phyloP scores from a whole-genome alignment of 2,113 vertebrate genomes.

The Pelecanoides urinatrix region DNA sequence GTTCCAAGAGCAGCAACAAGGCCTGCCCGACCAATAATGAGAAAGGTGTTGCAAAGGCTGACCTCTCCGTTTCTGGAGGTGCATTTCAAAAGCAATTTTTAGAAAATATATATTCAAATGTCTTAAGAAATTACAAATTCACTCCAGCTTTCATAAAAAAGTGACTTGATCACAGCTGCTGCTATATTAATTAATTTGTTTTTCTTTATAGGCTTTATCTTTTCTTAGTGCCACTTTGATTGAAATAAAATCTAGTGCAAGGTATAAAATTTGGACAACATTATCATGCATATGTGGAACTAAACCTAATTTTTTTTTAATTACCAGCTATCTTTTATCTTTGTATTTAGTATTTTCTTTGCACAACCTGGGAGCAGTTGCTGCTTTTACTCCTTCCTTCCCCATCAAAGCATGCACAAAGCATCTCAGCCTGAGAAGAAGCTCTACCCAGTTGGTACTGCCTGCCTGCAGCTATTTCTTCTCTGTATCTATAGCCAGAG shows the following conservation, averaged over 20 bases:
- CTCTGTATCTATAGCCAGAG: background rate
- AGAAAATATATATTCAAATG: background rate
- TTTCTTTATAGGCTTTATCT: background rate
- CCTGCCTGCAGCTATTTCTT: background rate
- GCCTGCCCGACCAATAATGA: fast-evolving
- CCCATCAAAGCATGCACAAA: background rate
- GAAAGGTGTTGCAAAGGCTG: background rate
- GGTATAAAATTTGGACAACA: background rate
- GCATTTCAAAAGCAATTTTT: background rate
- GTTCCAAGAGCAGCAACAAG: background rate
- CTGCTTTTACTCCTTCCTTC: background rate
- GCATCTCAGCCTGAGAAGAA: background rate
- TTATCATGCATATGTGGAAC: background rate
- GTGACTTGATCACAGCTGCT: background rate
- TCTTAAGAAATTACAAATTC: background rate
- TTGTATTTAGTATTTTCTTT: background rate
- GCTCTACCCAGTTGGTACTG: background rate
- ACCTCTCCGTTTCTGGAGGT: background rate
- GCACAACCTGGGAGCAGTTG: background rate
- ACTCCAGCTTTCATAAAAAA: background rate
- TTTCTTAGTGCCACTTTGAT: background rate
- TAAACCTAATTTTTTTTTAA: background rate
- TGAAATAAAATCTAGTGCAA: background rate
- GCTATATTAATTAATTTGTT: background rate
- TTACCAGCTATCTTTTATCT: background rate